phyloP scores from a whole-genome alignment of 2,113 vertebrate species.

The Proteles cristata region DNA sequence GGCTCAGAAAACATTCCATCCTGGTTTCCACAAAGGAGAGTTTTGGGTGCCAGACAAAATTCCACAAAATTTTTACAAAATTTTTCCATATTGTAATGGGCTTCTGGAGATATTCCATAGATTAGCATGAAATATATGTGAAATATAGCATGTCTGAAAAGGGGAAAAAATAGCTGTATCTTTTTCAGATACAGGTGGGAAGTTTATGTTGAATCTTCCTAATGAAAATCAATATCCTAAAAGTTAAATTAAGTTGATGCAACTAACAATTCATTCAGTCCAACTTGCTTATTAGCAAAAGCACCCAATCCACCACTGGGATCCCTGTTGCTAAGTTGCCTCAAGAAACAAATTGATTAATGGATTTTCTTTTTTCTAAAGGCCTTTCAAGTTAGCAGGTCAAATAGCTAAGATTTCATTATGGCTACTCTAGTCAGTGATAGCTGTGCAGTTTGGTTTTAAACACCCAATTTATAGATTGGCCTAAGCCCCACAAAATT shows the following conservation, averaged over 20 bases:
- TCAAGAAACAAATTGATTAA: conserved; percentile 86
- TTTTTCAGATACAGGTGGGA: conserved; percentile 73
- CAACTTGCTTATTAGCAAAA: conserved; percentile 81
- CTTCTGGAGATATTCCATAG: conserved; percentile 61
- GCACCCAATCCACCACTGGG: conserved; percentile 66
- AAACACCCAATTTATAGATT: conserved; percentile 73
- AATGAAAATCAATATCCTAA: conserved; percentile 85
- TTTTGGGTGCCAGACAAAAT: neutral
- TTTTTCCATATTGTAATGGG: conserved; percentile 30
- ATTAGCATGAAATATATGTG: neutral
- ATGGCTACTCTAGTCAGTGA: conserved; percentile 69
- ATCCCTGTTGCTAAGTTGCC: conserved; percentile 83
- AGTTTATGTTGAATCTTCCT: conserved; percentile 78
- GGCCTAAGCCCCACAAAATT: neutral
- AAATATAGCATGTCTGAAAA: conserved; percentile 44
- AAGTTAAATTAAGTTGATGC: conserved; percentile 84
- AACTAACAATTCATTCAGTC: conserved; percentile 83
- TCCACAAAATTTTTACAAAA: too few relatives aligned
- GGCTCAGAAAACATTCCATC: conserved; percentile 12
- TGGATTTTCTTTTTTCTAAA: conserved; percentile 80
- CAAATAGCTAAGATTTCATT: conserved; percentile 85
- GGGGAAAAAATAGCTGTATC: conserved; percentile 64
- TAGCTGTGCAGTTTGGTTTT: conserved; percentile 80
- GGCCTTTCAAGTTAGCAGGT: conserved; percentile 80
- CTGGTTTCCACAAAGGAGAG: neutral